Conservation (phyloP, 2,113 vertebrate species). For the Poeciliopsis turrubarensis region DNA sequence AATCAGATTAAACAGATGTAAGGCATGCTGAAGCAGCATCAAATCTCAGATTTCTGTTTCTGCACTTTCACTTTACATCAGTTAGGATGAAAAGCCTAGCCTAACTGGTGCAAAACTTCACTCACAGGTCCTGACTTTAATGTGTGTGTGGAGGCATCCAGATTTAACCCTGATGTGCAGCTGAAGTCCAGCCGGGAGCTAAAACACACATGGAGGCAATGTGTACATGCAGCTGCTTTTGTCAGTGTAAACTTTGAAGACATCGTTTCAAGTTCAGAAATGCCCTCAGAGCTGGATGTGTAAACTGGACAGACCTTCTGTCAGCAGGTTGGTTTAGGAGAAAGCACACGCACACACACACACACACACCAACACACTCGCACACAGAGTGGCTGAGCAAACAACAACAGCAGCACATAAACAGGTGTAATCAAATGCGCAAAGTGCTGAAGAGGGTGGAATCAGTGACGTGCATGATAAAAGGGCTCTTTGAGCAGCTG, state of each 20-base stretch:
- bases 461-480: constrained; percentile 71
- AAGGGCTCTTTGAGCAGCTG: constrained; percentile 67
- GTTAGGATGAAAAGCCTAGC: not conserved
- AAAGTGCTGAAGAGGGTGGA: constrained; percentile 75
- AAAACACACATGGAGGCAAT: constrained; percentile 34
- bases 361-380: constrained; percentile 17
- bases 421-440: constrained; percentile 74
- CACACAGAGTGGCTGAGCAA: constrained; percentile 64
- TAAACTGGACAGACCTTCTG: constrained; percentile 63
- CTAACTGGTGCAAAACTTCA: not conserved
- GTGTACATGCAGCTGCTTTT: constrained; percentile 42
- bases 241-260: constrained; percentile 60
- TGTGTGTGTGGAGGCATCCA: constrained; percentile 8
- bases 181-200: constrained; percentile 30
- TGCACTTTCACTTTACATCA: not conserved
- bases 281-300: constrained; percentile 41
- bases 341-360: constrained; percentile 12
- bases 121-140: not conserved
- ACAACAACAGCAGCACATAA: constrained; percentile 67
- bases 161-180: not conserved
- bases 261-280: constrained; percentile 47
- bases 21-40: not conserved
- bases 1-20: not conserved
- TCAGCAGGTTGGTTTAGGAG: constrained; percentile 78
- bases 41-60: not conserved